A percentile compares a stretch with the other conserved stretches of the same genome.
phyloP scores from a whole-genome alignment of 2,888 invertebrate genomes.

The Nebria salina region DNA sequence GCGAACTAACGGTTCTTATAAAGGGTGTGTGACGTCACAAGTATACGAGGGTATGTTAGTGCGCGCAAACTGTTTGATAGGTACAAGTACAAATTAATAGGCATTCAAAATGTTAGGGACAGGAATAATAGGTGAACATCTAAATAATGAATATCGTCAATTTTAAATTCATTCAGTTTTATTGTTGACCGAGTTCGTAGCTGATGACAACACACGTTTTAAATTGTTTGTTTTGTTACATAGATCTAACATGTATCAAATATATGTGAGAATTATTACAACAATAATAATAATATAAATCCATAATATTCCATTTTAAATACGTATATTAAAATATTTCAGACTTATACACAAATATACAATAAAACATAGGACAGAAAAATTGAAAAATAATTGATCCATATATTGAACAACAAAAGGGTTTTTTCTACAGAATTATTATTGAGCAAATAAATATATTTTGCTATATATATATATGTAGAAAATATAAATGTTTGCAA shows the following conservation, averaged over 20 bases:
- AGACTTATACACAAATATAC: slow-evolving; percentile 13
- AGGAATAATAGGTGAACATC: slow-evolving; percentile 27
- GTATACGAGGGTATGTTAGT: too few relatives aligned
- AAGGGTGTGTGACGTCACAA: too few relatives aligned
- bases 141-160: slow-evolving; percentile 45
- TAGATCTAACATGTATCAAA: slow-evolving; percentile 29
- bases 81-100: background rate
- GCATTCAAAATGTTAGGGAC: background rate
- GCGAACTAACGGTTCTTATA: slow-evolving; percentile 10
- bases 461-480: slow-evolving; percentile 17
- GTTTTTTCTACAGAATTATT: slow-evolving; percentile 19
- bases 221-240: slow-evolving; percentile 28
- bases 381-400: slow-evolving; percentile 3
- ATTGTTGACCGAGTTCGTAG: slow-evolving; percentile 40
- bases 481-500: slow-evolving; percentile 30
- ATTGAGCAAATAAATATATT: slow-evolving; percentile 14
- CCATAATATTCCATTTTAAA: slow-evolving; percentile 25
- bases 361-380: background rate
- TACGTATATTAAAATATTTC: background rate
- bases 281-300: slow-evolving; percentile 47
- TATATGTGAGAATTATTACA: slow-evolving; percentile 29
- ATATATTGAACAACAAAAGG: slow-evolving; percentile 23
- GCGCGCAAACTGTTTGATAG: background rate
- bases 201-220: slow-evolving; percentile 43
- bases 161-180: slow-evolving; percentile 41